Conservation (phyloP, 2,113 vertebrate species). For the Salvator merianae region DNA sequence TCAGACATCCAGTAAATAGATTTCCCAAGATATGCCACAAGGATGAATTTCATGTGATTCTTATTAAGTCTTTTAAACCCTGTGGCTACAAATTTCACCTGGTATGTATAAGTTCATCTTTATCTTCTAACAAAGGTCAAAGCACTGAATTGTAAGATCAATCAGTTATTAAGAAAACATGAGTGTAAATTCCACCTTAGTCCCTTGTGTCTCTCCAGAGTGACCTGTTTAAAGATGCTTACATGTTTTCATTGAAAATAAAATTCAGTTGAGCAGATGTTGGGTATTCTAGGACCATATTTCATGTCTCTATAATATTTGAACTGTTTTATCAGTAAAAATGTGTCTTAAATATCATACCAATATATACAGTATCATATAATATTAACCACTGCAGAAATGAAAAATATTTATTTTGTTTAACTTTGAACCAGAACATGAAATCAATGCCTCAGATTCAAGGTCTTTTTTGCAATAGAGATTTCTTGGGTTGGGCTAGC, state of each 20-base stretch:
- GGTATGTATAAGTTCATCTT: not conserved
- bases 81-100: not conserved
- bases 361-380: not conserved
- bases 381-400: not conserved
- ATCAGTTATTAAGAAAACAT: slow-evolving; percentile 20
- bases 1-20: not conserved
- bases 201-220: not conserved
- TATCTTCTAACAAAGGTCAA: not conserved
- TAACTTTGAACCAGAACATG: not conserved
- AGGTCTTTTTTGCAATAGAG: not conserved
- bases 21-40: not conserved
- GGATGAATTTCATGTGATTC: not conserved
- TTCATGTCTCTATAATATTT: not conserved
- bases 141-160: not conserved
- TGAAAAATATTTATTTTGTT: slow-evolving; percentile 21
- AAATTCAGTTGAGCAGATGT: slow-evolving; percentile 2
- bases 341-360: not conserved
- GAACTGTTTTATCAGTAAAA: not conserved
- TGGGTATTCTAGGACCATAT: not conserved
- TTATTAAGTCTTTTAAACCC: slow-evolving; percentile 6
- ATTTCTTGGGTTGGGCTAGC: not conserved
- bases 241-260: slow-evolving; percentile 10
- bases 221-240: slow-evolving; percentile 18
- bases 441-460: slow-evolving; percentile 1
- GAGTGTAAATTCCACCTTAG: slow-evolving; percentile 12